phyloP scores from a whole-genome alignment of 1,140 invertebrate species.

The Orchestia grillus region DNA sequence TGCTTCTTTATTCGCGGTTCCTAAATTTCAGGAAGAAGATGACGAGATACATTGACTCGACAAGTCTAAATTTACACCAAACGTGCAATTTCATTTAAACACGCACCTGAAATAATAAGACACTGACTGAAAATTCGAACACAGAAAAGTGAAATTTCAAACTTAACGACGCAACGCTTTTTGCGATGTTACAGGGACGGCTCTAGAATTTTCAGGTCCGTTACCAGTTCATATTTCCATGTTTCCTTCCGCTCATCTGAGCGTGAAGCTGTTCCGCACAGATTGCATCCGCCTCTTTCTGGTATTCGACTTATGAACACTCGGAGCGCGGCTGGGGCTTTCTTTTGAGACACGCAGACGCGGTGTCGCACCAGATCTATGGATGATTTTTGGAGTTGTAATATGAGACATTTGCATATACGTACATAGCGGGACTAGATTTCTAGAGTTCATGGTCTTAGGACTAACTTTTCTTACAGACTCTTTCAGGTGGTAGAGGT shows the following conservation, averaged over 20 bases:
- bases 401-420: neutral
- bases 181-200: neutral
- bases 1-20: neutral
- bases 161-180: neutral
- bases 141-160: neutral
- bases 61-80: neutral
- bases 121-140: neutral
- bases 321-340: neutral
- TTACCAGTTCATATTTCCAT: neutral
- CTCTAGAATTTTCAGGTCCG: neutral
- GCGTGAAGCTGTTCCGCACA: neutral
- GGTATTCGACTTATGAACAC: slow-evolving; percentile 26
- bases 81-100: neutral
- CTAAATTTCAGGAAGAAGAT: neutral
- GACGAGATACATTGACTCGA: neutral
- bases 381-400: neutral
- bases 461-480: too few relatives aligned
- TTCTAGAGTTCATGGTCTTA: too few relatives aligned
- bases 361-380: neutral
- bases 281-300: slow-evolving; percentile 41
- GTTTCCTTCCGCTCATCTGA: neutral
- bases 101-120: neutral
- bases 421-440: too few relatives aligned
- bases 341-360: neutral
- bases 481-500: too few relatives aligned